A percentile compares a stretch with the other conserved stretches of the same genome.
These are phyloP conservation scores for Aphidius ervi DNA, from an alignment of 1,140 invertebrate genomes.

Conservation along the genomic window DNA sequence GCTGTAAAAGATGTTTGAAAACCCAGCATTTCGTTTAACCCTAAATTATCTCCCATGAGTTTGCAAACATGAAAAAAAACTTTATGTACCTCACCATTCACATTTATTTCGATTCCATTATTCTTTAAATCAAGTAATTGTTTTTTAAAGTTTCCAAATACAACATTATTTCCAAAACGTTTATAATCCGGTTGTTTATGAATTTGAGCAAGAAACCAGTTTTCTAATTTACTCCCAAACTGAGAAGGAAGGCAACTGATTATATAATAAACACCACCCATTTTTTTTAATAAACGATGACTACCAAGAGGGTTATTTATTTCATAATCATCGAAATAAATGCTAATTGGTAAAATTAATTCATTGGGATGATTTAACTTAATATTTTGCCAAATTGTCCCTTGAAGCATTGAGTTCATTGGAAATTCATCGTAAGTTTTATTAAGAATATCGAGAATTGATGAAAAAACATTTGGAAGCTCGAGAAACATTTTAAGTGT, in stretches of 20 bases:
- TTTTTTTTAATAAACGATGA: conserved; percentile 2
- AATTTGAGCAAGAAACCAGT: conserved; percentile 26
- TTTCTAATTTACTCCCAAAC: conserved; percentile 21
- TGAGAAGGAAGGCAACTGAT: conserved; percentile 27
- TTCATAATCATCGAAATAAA: conserved; percentile 1
- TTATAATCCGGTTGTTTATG: conserved; percentile 25
- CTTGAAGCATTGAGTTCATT: neutral
- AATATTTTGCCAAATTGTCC: neutral
- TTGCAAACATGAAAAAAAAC: conserved; percentile 29
- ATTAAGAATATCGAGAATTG: neutral
- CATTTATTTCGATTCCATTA: conserved; percentile 24
- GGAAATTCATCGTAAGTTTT: neutral
- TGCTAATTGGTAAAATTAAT: neutral
- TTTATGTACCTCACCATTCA: conserved; percentile 16
- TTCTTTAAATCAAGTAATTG: conserved; percentile 20
- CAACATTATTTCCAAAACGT: conserved; percentile 14
- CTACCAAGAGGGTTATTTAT: conserved; percentile 1
- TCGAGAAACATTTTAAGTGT: conserved; percentile 9
- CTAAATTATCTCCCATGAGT: conserved; percentile 33
- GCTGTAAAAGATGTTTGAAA: conserved; percentile 28
- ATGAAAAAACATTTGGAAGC: conserved; percentile 8
- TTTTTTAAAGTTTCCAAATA: conserved; percentile 25
- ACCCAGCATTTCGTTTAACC: conserved; percentile 26
- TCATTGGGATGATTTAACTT: neutral
- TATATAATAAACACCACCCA: conserved; percentile 19